Percentiles rank a stretch among this genome's conserved stretches.
Conservation (phyloP, 2,888 invertebrate species). For the Adelognathus sp. region DNA sequence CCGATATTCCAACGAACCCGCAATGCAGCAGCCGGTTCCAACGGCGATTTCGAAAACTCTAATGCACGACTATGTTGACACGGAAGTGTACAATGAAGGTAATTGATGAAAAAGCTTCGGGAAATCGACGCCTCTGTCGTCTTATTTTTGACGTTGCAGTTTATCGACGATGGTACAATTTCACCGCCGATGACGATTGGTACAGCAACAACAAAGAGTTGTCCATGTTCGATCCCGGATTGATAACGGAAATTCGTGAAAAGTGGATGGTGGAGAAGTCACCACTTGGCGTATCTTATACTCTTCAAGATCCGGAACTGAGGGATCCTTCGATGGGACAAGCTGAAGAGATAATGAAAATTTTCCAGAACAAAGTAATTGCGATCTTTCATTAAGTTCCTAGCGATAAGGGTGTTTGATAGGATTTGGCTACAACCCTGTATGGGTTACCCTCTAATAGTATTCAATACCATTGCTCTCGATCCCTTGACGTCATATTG, state of each 20-base stretch:
- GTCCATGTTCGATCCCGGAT: conserved; percentile 51
- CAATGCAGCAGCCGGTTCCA: no score
- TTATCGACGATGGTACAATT: conserved; percentile 65
- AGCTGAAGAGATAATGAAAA: conserved; percentile 74
- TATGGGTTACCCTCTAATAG: no score
- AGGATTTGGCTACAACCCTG: no score
- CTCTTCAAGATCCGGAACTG: conserved; percentile 68
- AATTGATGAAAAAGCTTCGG: neutral
- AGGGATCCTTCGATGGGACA: conserved; percentile 80
- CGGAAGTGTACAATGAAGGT: conserved; percentile 46
- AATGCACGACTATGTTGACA: conserved; percentile 33
- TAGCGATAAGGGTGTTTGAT: no score
- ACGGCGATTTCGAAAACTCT: conserved; percentile 4
- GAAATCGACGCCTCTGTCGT: neutral
- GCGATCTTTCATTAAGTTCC: neutral
- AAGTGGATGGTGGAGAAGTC: conserved; percentile 65
- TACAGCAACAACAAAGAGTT: conserved; percentile 64
- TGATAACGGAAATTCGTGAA: conserved; percentile 60
- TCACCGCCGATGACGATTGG: conserved; percentile 61
- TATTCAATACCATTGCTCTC: no score
- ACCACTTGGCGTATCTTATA: conserved; percentile 62
- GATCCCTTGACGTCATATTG: no score
- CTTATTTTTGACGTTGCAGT: conserved; percentile 46
- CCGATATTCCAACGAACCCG: conserved; percentile 2
- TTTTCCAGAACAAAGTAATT: conserved; percentile 78